Evolutionary conservation across 1,140 invertebrate species (phyloP).

Genomic region (Nasonia longicornis): DNA sequence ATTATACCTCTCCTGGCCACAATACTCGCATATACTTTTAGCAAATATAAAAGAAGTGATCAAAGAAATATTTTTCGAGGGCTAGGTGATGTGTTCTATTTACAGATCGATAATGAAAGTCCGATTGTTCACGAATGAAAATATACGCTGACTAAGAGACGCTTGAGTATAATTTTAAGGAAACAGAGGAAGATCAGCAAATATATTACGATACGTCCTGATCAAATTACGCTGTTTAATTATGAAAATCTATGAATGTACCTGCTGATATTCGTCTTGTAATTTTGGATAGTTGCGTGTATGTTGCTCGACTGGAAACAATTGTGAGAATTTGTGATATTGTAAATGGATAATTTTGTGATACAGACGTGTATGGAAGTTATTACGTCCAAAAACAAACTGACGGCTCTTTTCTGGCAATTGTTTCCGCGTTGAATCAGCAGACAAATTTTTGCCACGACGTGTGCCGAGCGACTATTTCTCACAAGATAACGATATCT

Average conservation of each 20-base stretch:
- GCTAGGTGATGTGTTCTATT: conserved; percentile 14
- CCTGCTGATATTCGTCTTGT: conserved; percentile 23
- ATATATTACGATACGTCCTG: background rate
- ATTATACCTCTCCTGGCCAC: background rate
- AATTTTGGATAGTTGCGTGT: background rate
- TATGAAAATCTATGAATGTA: conserved; percentile 32
- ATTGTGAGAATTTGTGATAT: background rate
- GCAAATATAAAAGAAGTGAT: background rate
- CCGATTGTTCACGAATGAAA: background rate
- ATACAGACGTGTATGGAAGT: too few species aligned
- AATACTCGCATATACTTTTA: too few species aligned
- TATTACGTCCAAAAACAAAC: too few species aligned
- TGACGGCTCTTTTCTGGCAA: background rate
- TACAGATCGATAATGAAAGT: conserved; percentile 21
- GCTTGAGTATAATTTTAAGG: background rate
- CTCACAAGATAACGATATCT: background rate
- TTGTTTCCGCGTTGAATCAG: background rate
- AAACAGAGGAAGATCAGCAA: background rate
- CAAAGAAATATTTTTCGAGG: conserved; percentile 21
- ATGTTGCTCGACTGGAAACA: background rate
- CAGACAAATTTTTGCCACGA: background rate
- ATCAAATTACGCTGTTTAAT: conserved; percentile 19
- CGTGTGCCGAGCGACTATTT: conserved; percentile 6
- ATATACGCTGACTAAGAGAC: background rate
- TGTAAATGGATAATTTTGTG: too few species aligned